Evolutionary conservation across 2,797 vertebrate species (phyloP), one percentile per base, ranked within the genome.

Genomic region (Pseudopleuronectes americanus): DNA sequence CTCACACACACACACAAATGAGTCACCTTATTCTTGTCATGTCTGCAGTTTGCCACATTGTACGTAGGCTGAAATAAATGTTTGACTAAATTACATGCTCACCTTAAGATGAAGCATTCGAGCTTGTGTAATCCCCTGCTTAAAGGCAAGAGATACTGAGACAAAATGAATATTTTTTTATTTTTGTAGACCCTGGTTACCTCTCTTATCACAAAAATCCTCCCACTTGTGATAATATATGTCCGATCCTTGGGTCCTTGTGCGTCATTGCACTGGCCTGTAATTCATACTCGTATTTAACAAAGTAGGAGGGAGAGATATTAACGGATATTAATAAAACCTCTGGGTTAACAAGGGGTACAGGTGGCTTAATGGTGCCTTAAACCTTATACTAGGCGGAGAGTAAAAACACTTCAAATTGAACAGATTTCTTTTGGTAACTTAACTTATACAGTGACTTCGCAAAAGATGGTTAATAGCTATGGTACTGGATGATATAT

Each of bases 171-270:
- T 84, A 4, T 74, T 49, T 54, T 19, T 52, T 22, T 38, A 17
- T 66, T 64, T 59, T 55, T 74, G 62, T 72, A 79, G 76, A 83
- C 60, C 59, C 64, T 64, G 54, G 68, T 88, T 89, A 85, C 72
- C 12, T 77, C 79, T 77, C 68, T 65, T 57, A 77, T 79, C 63
- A 81, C 12, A 6, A 64, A 77, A 81, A 72, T 65, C 82, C 85
- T 84, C 88, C 87, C 84, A 89, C 91, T 83, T 85, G 75, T 73
- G 10, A 62, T 67, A 90, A 89, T 84, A 54, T 84, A 71, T 84
- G 78, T 87, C 84, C 76, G 76, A 69, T 84, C 38, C 68, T 81
- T 79, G 74, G 79, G 83, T 82, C 73, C 64, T 31, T 51, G 83
- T 85, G 76, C 61, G 41, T 87, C 82, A 82, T 65, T 21, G 62